phyloP scores from a whole-genome alignment of 2,888 invertebrate species.

The Dione vanillae region DNA sequence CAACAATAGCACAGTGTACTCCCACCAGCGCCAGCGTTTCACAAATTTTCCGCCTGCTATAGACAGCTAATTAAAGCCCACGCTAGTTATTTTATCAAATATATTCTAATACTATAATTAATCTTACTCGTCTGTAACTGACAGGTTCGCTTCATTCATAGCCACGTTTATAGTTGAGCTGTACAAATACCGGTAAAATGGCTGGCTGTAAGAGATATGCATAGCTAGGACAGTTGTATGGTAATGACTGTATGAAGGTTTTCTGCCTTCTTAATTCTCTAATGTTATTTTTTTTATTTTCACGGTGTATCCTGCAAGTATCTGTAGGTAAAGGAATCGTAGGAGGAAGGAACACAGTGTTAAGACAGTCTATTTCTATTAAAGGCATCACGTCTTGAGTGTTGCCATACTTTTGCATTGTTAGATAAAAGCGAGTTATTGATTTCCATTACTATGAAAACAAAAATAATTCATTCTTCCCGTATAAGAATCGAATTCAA shows the following conservation, averaged over 20 bases:
- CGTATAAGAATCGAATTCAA: too few species aligned
- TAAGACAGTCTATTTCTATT: too few species aligned
- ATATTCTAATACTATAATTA: constrained; percentile 9
- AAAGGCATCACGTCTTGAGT: too few species aligned
- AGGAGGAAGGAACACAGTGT: too few species aligned
- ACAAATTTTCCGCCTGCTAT: not conserved
- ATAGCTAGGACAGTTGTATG: not conserved
- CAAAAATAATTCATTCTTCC: too few species aligned
- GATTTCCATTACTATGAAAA: too few species aligned
- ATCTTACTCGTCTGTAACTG: constrained; percentile 1
- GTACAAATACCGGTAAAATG: not conserved
- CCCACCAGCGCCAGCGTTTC: not conserved
- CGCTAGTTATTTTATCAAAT: constrained; percentile 6
- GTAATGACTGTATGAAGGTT: not conserved
- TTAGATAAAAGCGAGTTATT: too few species aligned
- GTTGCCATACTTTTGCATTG: too few species aligned
- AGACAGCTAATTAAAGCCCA: constrained; percentile 15
- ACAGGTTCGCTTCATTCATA: constrained; percentile 20
- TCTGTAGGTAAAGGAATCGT: too few species aligned
- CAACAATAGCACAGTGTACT: not conserved
- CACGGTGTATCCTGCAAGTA: too few species aligned
- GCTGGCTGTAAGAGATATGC: not conserved
- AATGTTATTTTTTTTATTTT: too few species aligned
- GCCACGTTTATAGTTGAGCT: not conserved
- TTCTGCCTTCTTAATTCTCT: too few species aligned